These are phyloP conservation scores for Andrena hattorfiana DNA, from an alignment of 2,888 invertebrate genomes.

Conservation along the genomic window DNA sequence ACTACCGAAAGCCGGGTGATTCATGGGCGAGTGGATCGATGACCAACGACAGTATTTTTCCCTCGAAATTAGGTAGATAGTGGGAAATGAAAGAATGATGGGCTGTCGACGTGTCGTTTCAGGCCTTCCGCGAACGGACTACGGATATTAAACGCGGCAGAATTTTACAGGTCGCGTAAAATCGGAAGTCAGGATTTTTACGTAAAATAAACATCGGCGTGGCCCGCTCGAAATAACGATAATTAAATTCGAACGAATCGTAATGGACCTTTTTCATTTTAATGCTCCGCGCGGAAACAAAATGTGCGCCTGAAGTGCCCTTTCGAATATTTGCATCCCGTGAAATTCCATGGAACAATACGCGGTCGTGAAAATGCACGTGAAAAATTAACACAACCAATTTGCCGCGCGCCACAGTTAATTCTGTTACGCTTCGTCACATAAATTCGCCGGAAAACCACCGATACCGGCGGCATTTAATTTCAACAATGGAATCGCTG, in stretches of 20 bases:
- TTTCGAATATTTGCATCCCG: constrained; percentile 69
- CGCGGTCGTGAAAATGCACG: constrained; percentile 72
- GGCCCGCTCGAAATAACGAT: constrained; percentile 68
- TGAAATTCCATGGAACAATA: constrained; percentile 71
- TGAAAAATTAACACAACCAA: constrained; percentile 74
- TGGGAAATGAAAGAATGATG: constrained; percentile 22
- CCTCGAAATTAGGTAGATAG: background rate
- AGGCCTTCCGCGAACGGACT: constrained; percentile 37
- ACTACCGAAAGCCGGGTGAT: constrained; percentile 22
- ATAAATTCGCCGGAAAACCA: constrained; percentile 67
- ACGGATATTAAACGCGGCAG: constrained; percentile 58
- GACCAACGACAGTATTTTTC: background rate
- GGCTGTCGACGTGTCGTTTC: constrained; percentile 46
- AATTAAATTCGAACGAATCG: constrained; percentile 68
- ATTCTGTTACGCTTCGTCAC: constrained; percentile 73
- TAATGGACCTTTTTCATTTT: constrained; percentile 73
- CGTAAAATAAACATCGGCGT: constrained; percentile 66
- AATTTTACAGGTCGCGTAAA: constrained; percentile 53
- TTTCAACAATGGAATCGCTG: constrained; percentile 67
- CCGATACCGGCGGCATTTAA: constrained; percentile 67
- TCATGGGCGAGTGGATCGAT: constrained; percentile 22
- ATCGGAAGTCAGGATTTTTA: constrained; percentile 57
- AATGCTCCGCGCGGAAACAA: constrained; percentile 70
- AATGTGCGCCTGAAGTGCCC: constrained; percentile 65
- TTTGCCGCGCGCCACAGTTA: constrained; percentile 69